Conservation (phyloP, 2,888 invertebrate species). For the Zaprionus bogoriensis region DNA sequence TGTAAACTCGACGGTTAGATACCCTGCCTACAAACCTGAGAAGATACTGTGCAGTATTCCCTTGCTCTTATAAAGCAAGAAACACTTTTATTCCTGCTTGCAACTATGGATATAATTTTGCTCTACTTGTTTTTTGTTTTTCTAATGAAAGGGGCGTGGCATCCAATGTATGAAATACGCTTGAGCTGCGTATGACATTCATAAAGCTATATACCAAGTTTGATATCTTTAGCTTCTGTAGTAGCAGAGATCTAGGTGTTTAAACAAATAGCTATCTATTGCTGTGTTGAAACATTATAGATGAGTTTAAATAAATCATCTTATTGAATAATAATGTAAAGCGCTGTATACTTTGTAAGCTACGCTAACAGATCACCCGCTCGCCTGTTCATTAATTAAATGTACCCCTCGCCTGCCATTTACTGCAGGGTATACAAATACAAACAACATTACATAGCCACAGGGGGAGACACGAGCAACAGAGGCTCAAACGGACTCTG, state of each 20-base stretch:
- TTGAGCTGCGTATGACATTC: not conserved
- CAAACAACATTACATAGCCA: not conserved
- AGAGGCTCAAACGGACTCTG: conserved; percentile 25
- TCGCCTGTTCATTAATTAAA: rapidly evolving
- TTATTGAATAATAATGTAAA: too few species aligned
- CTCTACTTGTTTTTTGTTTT: not conserved
- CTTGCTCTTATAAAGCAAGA: not conserved
- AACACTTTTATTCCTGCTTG: not conserved
- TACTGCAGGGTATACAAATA: not conserved
- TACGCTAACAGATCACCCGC: too few species aligned
- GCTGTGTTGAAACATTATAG: not conserved
- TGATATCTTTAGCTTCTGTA: not conserved
- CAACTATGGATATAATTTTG: not conserved
- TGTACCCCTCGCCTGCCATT: not conserved
- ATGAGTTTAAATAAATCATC: too few species aligned
- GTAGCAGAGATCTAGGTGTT: not conserved
- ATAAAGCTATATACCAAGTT: not conserved
- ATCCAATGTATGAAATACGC: not conserved
- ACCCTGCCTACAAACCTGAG: not conserved
- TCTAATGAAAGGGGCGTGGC: not conserved
- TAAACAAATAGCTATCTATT: not conserved
- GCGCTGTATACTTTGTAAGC: too few species aligned
- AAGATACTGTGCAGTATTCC: too few species aligned
- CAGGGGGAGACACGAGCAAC: not conserved
- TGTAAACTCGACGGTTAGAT: not conserved